A percentile compares a stretch with the other conserved stretches of the same genome.
These are phyloP conservation scores for Margaritifera margaritifera DNA, from an alignment of 2,888 invertebrate species.

Conservation along the genomic window DNA sequence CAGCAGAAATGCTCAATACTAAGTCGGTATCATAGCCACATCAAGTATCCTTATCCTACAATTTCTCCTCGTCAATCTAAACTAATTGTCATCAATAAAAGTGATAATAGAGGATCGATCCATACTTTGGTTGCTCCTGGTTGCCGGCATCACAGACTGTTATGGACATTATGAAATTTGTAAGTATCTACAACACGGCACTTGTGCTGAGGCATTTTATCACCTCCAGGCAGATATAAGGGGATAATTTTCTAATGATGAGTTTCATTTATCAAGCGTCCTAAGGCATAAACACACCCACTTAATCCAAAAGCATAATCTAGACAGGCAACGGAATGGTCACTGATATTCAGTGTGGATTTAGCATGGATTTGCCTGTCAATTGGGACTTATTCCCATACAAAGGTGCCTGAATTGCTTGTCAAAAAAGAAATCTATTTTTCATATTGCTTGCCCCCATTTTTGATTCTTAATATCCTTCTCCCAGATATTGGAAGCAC, in stretches of 20 bases:
- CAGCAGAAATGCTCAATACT: too few species aligned
- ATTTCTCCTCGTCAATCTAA: conserved; percentile 15
- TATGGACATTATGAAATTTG: conserved; percentile 40
- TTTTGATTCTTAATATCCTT: too few species aligned
- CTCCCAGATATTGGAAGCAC: too few species aligned
- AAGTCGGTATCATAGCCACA: too few species aligned
- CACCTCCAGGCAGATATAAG: conserved; percentile 39
- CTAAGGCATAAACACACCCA: conserved; percentile 30
- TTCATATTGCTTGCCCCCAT: too few species aligned
- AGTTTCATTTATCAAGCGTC: conserved; percentile 43
- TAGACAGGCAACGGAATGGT: conserved; percentile 22
- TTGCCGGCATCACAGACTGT: conserved; percentile 8
- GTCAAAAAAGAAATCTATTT: too few species aligned
- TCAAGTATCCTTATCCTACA: too few species aligned
- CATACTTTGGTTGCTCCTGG: conserved; percentile 24
- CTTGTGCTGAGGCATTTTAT: conserved; percentile 47
- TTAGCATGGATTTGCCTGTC: conserved; percentile 37
- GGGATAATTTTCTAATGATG: conserved; percentile 56
- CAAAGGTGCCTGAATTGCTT: neutral
- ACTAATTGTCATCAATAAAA: conserved; percentile 35
- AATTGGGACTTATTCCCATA: conserved; percentile 34
- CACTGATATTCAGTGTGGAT: conserved; percentile 22
- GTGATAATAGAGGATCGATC: conserved; percentile 33
- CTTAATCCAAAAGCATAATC: conserved; percentile 36
- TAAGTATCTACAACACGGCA: conserved; percentile 44